These are phyloP conservation scores for Lates japonicus DNA, from an alignment of 2,797 vertebrate genomes.

Conservation along the genomic window DNA sequence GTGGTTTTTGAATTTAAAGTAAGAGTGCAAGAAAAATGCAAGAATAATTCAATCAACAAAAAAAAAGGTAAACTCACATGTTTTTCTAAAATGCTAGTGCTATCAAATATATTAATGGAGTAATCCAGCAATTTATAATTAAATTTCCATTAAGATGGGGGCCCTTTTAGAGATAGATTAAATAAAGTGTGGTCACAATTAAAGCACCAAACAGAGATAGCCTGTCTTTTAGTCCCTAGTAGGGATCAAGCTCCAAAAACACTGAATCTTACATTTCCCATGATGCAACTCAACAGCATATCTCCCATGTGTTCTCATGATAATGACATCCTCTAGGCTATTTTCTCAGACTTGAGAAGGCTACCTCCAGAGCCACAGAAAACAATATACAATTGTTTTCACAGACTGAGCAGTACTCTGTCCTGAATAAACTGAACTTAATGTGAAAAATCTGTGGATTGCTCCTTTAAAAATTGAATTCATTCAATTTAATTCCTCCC, in stretches of 20 bases:
- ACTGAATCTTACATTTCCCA: background rate
- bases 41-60: background rate
- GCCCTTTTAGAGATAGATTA: background rate
- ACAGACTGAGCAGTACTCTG: background rate
- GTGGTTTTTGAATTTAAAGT: constrained; percentile 3
- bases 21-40: background rate
- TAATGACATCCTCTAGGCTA: background rate
- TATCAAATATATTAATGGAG: background rate
- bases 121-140: background rate
- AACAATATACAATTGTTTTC: background rate
- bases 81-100: background rate
- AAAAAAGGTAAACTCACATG: background rate
- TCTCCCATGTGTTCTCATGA: background rate
- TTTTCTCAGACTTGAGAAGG: background rate
- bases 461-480: background rate
- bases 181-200: background rate
- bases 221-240: background rate
- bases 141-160: background rate
- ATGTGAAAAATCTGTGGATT: background rate
- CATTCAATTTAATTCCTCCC: background rate
- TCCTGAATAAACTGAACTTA: background rate
- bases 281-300: background rate
- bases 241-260: background rate
- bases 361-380: background rate
- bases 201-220: background rate